phyloP scores from a whole-genome alignment of 1,140 invertebrate genomes.

The Andricus grossulariae region DNA sequence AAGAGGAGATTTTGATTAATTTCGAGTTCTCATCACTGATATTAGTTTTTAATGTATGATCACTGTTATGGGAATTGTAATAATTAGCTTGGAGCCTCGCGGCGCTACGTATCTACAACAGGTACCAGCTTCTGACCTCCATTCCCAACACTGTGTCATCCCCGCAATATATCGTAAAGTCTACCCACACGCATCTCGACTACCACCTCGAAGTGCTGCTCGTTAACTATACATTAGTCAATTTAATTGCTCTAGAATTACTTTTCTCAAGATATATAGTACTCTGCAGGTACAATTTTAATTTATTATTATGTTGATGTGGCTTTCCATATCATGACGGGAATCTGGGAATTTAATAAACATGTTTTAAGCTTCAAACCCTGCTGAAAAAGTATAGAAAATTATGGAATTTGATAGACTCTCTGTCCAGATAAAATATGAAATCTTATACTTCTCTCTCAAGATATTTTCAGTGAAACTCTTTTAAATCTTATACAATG shows the following conservation, averaged over 20 bases:
- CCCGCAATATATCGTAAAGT: neutral
- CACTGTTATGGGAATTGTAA: conserved; percentile 25
- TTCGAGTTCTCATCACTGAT: conserved; percentile 20
- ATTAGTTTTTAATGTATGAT: conserved; percentile 31
- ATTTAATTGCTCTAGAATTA: neutral
- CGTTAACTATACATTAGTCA: neutral
- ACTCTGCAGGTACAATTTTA: neutral
- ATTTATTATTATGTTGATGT: neutral
- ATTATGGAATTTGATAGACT: too few species aligned
- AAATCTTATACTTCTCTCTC: too few species aligned
- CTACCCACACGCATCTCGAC: neutral
- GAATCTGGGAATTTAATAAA: too few species aligned
- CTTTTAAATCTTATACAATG: too few species aligned
- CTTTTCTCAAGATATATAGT: neutral
- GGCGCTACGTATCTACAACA: conserved; percentile 14
- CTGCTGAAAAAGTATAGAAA: too few species aligned
- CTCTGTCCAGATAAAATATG: too few species aligned
- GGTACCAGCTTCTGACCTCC: neutral
- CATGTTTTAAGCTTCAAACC: too few species aligned
- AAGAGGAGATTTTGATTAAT: conserved; percentile 2
- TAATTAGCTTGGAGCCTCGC: neutral
- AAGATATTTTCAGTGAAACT: too few species aligned
- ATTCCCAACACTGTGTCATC: neutral
- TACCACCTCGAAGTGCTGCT: neutral
- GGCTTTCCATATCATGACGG: too few species aligned